Conservation (phyloP, 2,113 vertebrate genomes). For the Ascaphus truei region DNA sequence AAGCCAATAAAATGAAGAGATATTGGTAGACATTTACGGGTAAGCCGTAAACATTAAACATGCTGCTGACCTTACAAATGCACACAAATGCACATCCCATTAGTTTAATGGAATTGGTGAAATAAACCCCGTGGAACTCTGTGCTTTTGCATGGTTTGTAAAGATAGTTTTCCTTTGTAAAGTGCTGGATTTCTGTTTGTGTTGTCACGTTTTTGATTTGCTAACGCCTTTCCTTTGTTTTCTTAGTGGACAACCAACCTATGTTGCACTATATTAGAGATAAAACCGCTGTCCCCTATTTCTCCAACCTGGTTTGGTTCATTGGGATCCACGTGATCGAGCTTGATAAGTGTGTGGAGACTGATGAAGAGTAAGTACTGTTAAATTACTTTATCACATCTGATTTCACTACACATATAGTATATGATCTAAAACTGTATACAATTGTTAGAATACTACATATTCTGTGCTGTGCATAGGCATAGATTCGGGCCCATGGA, state of each 20-base stretch:
- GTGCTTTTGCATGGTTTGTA: background rate
- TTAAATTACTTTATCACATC: background rate
- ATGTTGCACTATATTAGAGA: slow-evolving; percentile 98
- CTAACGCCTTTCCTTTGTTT: slow-evolving; percentile 16
- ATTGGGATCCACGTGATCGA: slow-evolving; percentile 97
- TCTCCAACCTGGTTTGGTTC: slow-evolving; percentile 98
- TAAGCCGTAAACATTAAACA: slow-evolving; percentile 9
- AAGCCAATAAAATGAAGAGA: slow-evolving; percentile 4
- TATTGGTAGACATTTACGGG: slow-evolving; percentile 16
- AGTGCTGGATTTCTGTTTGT: background rate
- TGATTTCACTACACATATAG: background rate
- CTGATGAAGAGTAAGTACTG: slow-evolving; percentile 92
- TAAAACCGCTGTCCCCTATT: slow-evolving; percentile 95
- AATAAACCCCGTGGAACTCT: background rate
- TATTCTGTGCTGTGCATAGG: too few relatives aligned
- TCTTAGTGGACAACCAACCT: slow-evolving; percentile 94
- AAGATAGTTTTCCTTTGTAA: background rate
- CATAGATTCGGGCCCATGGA: too few relatives aligned
- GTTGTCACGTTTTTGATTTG: background rate
- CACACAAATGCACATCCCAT: background rate
- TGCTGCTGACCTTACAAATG: background rate
- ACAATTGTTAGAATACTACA: too few relatives aligned
- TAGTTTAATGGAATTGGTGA: background rate
- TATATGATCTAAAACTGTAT: too few relatives aligned
- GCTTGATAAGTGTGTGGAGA: slow-evolving; percentile 96